A percentile compares a stretch with the other conserved stretches of the same genome.
phyloP scores from a whole-genome alignment of 2,888 invertebrate species.

The Heliconius erato region DNA sequence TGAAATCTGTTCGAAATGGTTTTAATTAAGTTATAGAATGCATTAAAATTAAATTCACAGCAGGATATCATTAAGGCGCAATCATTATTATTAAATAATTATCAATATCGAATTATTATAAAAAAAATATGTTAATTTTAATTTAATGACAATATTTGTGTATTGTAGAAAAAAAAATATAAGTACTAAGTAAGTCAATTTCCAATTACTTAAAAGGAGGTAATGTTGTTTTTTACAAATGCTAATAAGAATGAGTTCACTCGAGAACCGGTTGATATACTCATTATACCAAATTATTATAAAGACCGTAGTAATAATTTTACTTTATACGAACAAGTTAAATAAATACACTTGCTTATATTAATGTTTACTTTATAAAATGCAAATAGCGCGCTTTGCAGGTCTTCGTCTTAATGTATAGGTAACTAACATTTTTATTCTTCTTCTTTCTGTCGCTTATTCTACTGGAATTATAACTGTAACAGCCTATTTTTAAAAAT shows the following conservation, averaged over 20 bases:
- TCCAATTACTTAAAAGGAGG: conserved; percentile 28
- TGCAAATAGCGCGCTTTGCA: background rate
- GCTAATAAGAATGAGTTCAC: conserved; percentile 31
- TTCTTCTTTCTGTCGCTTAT: too few species aligned
- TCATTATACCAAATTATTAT: conserved; percentile 38
- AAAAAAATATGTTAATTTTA: conserved; percentile 4
- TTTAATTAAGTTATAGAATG: conserved; percentile 24
- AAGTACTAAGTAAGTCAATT: conserved; percentile 24
- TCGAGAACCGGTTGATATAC: conserved; percentile 31
- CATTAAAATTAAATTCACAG: conserved; percentile 22
- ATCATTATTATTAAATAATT: conserved; percentile 2
- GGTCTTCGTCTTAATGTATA: background rate
- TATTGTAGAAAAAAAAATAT: background rate
- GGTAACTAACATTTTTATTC: background rate
- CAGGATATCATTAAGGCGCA: conserved; percentile 9
- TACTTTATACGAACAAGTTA: conserved; percentile 19
- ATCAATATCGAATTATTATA: conserved; percentile 13
- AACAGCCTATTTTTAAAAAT: background rate
- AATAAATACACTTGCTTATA: conserved; percentile 22
- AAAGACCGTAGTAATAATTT: conserved; percentile 28
- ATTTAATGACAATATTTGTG: background rate
- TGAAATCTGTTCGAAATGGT: background rate
- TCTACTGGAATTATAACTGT: too few species aligned
- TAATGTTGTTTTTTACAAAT: conserved; percentile 30
- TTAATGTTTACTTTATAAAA: conserved; percentile 13